Evolutionary conservation across 2,797 vertebrate genomes (phyloP).

Genomic region (Fratercula arctica): DNA sequence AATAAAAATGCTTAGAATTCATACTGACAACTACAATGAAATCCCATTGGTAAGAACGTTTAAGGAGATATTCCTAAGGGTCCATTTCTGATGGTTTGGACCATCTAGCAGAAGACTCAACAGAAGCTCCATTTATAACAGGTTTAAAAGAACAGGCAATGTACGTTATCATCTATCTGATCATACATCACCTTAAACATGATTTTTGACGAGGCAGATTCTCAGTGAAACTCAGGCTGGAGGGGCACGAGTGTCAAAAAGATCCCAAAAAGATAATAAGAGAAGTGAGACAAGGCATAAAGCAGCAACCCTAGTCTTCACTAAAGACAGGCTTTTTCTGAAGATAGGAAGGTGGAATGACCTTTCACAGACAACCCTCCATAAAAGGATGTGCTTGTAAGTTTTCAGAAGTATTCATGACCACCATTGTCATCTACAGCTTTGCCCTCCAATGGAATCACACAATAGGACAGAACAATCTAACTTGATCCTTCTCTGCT

Average conservation of each 20-base stretch:
- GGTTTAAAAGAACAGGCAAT: not conserved
- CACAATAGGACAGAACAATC: not conserved
- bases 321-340: not conserved
- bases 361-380: fast-evolving
- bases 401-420: not conserved
- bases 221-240: not conserved
- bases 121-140: not conserved
- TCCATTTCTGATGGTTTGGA: not conserved
- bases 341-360: not conserved
- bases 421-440: not conserved
- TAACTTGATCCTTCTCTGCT: not conserved
- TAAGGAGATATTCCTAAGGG: not conserved
- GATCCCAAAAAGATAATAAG: not conserved
- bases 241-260: not conserved
- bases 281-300: not conserved
- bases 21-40: not conserved
- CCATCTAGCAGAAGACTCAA: not conserved
- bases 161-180: not conserved
- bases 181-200: fast-evolving
- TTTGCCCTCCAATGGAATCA: fast-evolving
- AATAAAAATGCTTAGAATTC: not conserved
- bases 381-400: fast-evolving
- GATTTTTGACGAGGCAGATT: not conserved
- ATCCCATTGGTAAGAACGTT: not conserved
- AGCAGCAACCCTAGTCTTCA: not conserved